Conservation (phyloP, 2,797 vertebrate genomes). For the Vipera latastei region DNA sequence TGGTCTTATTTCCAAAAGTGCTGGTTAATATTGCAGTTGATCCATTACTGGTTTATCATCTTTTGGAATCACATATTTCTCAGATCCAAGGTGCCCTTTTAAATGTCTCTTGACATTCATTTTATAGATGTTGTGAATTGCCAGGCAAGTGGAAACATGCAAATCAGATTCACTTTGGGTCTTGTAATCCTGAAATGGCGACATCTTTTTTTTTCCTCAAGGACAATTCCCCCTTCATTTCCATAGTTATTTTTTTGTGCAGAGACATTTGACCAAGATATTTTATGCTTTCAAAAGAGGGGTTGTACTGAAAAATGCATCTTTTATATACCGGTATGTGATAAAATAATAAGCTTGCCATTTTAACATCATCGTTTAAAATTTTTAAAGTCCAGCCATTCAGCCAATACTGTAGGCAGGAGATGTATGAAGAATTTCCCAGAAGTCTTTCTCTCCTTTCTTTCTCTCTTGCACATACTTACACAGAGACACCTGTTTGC, state of each 20-base stretch:
- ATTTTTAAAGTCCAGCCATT: not conserved
- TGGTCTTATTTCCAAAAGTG: not conserved
- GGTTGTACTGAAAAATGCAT: not conserved
- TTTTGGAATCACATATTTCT: not conserved
- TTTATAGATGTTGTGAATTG: not conserved
- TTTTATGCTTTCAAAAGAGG: not conserved
- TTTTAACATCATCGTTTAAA: not conserved
- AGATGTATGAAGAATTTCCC: not conserved
- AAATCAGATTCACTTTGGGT: not conserved
- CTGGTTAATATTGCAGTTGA: not conserved
- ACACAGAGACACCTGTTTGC: not conserved
- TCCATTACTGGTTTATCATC: not conserved
- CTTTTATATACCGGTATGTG: not conserved
- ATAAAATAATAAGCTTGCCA: not conserved
- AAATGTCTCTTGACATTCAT: not conserved
- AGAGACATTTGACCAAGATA: not conserved
- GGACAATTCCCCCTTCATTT: not conserved
- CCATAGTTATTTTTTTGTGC: not conserved
- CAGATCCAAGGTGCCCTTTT: not conserved
- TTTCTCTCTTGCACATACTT: not conserved
- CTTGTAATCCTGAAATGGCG: constrained; percentile 11
- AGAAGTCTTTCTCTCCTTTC: not conserved
- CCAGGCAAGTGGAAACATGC: not conserved
- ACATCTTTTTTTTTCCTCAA: not conserved
- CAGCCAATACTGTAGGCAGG: not conserved